Evolutionary conservation across 2,113 vertebrate species (phyloP).

Genomic region (Poeciliopsis occidentalis): DNA sequence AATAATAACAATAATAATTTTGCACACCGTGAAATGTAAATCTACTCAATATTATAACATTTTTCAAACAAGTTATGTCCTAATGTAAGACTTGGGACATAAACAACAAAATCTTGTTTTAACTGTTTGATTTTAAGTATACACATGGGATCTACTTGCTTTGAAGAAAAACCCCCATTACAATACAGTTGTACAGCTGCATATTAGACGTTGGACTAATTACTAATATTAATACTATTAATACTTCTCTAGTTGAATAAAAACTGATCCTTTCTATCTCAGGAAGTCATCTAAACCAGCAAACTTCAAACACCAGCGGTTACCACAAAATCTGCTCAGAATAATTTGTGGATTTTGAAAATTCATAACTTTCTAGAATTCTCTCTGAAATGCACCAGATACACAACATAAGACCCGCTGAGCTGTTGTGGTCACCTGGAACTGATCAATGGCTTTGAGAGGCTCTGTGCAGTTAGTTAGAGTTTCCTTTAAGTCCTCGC

Average conservation of each 20-base stretch:
- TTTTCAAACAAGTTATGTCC: no score
- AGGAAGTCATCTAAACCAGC: background rate
- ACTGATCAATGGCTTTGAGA: constrained; percentile 97
- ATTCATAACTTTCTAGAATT: background rate
- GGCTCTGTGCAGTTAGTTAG: constrained; percentile 98
- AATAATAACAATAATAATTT: no score
- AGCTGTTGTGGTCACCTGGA: constrained; percentile 84
- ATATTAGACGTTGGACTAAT: no score
- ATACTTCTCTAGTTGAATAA: background rate
- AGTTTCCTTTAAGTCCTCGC: constrained; percentile 96
- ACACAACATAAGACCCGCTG: background rate
- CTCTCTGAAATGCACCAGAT: background rate
- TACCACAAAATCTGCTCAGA: background rate
- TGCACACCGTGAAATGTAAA: no score
- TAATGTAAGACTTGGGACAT: no score
- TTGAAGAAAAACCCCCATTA: no score
- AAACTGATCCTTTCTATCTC: background rate
- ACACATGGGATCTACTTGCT: no score
- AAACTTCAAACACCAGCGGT: background rate
- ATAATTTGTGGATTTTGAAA: background rate
- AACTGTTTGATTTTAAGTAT: no score
- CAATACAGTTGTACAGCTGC: no score
- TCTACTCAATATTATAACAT: no score
- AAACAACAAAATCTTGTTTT: no score
- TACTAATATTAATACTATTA: no score